Percentiles rank a stretch among this genome's conserved stretches.
Conservation (phyloP, 2,113 vertebrate genomes). For the Hippoglossus stenolepis region DNA sequence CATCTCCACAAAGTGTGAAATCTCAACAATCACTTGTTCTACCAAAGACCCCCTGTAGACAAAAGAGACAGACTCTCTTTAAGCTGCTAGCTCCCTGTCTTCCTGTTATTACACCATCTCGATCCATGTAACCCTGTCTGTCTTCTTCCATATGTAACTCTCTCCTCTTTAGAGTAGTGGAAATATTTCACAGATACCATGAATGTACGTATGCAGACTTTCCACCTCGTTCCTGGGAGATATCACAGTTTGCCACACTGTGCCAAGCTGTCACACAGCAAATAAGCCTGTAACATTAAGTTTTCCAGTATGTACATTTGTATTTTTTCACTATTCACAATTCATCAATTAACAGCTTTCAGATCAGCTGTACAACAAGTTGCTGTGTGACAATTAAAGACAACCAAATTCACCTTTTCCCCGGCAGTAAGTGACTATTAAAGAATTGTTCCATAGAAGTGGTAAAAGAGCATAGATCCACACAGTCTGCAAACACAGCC, state of each 20-base stretch:
- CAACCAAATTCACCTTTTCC: neutral
- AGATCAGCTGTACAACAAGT: too few relatives aligned
- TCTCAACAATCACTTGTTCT: neutral
- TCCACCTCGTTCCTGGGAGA: constrained; percentile 34
- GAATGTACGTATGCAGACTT: constrained; percentile 68
- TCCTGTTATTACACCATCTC: neutral
- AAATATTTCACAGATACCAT: constrained; percentile 74
- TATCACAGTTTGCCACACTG: constrained; percentile 22
- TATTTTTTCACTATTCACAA: neutral
- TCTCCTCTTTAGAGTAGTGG: neutral
- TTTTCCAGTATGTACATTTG: neutral
- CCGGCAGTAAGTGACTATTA: neutral
- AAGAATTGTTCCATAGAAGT: neutral
- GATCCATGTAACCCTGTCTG: neutral
- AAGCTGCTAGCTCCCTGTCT: neutral
- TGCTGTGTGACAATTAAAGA: too few relatives aligned
- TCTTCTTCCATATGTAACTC: constrained; percentile 17
- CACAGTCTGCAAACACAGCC: constrained; percentile 58
- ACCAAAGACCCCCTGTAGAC: constrained; percentile 11
- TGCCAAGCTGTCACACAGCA: constrained; percentile 22
- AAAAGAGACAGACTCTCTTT: neutral
- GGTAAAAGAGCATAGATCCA: constrained; percentile 24
- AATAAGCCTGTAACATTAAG: neutral
- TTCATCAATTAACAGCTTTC: too few relatives aligned
- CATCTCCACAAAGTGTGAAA: neutral